Conservation (phyloP, 2,888 invertebrate genomes). For the Julus scandinavius region DNA sequence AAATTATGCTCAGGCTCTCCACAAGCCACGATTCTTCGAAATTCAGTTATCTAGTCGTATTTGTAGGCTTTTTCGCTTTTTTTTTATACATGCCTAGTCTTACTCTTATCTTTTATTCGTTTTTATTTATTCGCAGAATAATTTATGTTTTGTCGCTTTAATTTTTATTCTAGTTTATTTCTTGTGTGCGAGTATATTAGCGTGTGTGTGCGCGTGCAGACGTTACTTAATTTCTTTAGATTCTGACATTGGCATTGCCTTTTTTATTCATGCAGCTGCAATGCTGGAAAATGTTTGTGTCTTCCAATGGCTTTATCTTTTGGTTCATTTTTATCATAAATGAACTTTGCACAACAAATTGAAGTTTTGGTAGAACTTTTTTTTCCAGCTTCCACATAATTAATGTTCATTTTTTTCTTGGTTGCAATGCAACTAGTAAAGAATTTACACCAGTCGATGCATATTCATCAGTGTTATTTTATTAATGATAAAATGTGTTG, state of each 20-base stretch:
- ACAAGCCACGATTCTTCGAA: background rate
- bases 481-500: background rate
- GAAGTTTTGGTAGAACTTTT: too few relatives aligned
- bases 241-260: background rate
- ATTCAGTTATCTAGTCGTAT: background rate
- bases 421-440: background rate
- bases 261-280: background rate
- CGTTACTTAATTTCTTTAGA: background rate
- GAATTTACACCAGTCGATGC: conserved; percentile 3
- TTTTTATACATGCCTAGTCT: background rate
- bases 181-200: background rate
- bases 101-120: background rate
- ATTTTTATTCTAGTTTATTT: background rate
- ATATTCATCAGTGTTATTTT: background rate
- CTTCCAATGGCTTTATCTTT: background rate
- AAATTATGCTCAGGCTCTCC: background rate
- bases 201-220: conserved; percentile 12
- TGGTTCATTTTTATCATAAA: background rate
- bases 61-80: conserved; percentile 7
- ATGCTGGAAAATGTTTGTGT: background rate
- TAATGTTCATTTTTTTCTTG: background rate
- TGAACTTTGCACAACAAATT: background rate
- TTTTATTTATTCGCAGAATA: background rate
- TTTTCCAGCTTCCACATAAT: background rate
- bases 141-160: background rate